A percentile compares a stretch with the other conserved stretches of the same genome.
These are phyloP conservation scores for Lepidothrix coronata DNA, from an alignment of 2,113 vertebrate genomes.

Conservation along the genomic window DNA sequence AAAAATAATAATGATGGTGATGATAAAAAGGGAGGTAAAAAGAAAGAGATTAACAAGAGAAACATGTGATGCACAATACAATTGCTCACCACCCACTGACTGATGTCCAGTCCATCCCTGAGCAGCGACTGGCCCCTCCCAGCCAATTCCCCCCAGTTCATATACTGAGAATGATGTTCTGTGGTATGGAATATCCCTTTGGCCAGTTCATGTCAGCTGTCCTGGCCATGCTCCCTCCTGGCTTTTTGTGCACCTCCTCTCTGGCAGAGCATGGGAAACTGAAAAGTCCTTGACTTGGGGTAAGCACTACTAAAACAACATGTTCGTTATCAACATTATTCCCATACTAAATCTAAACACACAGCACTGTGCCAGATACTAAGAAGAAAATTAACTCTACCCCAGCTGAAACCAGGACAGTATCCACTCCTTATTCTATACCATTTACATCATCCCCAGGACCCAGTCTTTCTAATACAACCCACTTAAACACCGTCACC, in stretches of 20 bases:
- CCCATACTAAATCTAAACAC: neutral
- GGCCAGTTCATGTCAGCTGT: neutral
- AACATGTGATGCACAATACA: neutral
- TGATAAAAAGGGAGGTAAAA: neutral
- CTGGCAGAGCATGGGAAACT: neutral
- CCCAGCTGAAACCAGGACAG: neutral
- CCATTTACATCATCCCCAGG: too few species aligned
- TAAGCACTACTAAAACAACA: neutral
- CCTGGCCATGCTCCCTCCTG: neutral
- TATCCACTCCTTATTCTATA: neutral
- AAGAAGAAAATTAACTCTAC: neutral
- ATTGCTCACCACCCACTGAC: neutral
- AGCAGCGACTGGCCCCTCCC: neutral
- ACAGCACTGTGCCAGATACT: neutral
- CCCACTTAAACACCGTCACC: neutral
- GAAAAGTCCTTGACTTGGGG: neutral
- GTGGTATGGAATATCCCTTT: neutral
- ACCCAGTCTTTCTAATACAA: neutral
- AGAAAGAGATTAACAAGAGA: neutral
- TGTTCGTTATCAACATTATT: neutral
- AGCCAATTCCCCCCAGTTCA: neutral
- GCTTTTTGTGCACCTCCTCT: neutral
- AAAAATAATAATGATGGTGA: neutral
- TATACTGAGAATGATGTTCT: neutral
- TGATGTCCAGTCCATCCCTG: neutral